Conservation (phyloP, 2,797 vertebrate genomes). For the Catharus ustulatus region DNA sequence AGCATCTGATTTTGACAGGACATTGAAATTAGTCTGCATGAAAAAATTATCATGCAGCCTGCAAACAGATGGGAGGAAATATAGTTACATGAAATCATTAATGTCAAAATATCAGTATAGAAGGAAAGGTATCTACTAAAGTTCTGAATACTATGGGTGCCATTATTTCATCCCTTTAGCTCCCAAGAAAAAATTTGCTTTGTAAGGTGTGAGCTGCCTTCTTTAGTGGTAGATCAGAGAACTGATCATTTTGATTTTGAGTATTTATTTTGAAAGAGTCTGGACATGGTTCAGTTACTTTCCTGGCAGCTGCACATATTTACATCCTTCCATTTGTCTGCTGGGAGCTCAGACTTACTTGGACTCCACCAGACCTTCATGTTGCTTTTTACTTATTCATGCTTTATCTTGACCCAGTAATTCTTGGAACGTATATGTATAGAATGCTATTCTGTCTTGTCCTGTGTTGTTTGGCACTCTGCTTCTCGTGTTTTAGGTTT, state of each 20-base stretch:
- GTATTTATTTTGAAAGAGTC: background rate
- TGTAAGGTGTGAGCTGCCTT: fast-evolving
- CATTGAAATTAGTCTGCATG: background rate
- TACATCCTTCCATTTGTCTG: background rate
- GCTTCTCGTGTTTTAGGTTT: background rate
- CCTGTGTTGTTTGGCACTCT: background rate
- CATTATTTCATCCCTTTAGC: background rate
- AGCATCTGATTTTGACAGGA: background rate
- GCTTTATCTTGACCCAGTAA: background rate
- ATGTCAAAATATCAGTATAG: background rate
- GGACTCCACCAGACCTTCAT: background rate
- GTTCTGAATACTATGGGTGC: background rate
- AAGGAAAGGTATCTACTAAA: background rate
- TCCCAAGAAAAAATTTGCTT: background rate
- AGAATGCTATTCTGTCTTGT: background rate
- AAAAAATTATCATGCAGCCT: background rate
- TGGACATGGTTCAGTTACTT: background rate
- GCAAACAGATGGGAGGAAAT: background rate
- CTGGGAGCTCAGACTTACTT: background rate
- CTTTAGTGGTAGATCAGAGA: background rate
- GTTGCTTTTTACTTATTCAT: background rate
- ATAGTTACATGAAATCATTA: background rate
- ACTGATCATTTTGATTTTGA: background rate
- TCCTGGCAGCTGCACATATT: background rate
- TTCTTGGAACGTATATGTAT: background rate